Conservation (phyloP, 1,140 invertebrate genomes). For the Acyrthosiphon pisum region DNA sequence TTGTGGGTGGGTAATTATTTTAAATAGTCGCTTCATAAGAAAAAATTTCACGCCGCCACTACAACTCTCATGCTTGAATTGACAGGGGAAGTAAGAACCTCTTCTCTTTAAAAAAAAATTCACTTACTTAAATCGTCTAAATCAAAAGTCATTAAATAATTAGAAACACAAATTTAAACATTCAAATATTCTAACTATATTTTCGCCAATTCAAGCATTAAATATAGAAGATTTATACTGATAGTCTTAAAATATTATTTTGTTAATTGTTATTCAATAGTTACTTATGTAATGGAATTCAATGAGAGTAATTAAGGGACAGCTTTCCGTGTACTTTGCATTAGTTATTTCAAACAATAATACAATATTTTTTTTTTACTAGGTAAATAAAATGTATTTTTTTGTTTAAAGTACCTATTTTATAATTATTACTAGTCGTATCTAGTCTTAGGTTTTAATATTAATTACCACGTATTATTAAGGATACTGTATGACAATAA, state of each 20-base stretch:
- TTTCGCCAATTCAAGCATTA: not conserved
- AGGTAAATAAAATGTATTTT: not conserved
- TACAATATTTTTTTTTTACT: not conserved
- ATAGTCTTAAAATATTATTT: not conserved
- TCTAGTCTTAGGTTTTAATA: constrained; percentile 15
- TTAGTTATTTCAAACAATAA: not conserved
- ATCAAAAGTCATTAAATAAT: not conserved
- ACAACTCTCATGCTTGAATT: not conserved
- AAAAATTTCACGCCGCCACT: too few species aligned
- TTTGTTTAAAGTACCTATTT: not conserved
- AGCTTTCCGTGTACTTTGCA: not conserved
- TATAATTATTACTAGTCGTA: not conserved
- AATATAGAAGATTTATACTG: not conserved
- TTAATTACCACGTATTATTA: not conserved
- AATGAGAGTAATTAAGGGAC: not conserved
- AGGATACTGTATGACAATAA: constrained; percentile 32
- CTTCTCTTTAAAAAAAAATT: not conserved
- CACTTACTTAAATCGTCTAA: not conserved
- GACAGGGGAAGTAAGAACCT: not conserved
- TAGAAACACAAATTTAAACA: not conserved
- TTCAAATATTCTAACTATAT: not conserved
- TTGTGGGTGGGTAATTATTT: too few species aligned
- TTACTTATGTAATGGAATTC: not conserved
- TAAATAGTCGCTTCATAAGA: too few species aligned
- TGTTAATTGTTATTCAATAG: not conserved